Evolutionary conservation across 2,797 vertebrate genomes (phyloP), one percentile per base, ranked within the genome.

Genomic region (Myiotriccus ornatus): DNA sequence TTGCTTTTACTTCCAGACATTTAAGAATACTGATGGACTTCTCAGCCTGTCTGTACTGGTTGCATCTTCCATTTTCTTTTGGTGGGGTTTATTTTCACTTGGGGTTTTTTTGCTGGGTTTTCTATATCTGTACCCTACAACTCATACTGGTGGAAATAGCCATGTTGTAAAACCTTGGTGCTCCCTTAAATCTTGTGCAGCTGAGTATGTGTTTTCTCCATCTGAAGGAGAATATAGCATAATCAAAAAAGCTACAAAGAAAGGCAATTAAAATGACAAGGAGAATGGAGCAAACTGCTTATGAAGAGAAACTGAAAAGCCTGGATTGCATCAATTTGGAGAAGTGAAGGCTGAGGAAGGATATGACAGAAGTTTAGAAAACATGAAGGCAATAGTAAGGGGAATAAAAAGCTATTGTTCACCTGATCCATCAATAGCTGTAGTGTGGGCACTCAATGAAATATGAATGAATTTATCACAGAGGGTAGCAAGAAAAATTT

Each of bases 241-340:
- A 43, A 87, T 65, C 2, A 34, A n/a, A 64, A 84, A 85, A 62
- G 7, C 12, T 69, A 1, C 7, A 43, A 68, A 46, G 59, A 82
- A 62, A 12, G 12, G 19, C 34, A 64, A 24, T 65, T 57, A 57
- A 76, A 89, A 82, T 34, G 14, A 21, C 25, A 17, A 86, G 44
- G 22, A 63, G 28, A 62, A 50, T 46, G 35, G 32, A 37, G 28
- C 17, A 59, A 65, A 24, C 52, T 77, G 34, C 23, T 28, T 30
- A 16, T 50, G 52, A 50, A 64, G n/a, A 70, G 74, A 50, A 63
- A 71, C 53, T 44, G 52, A 44, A 82, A 75, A 71, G 16, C 5
- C 23, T n/a, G 11, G 21, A 41, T 68, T 6, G 3, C 47, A 44
- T 69, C 2, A 0, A 0, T 53, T n/a, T 65, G 34, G 41, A 41